Percentiles rank a stretch among this genome's conserved stretches.
These are phyloP conservation scores for Pseudomyrmex dendroicus DNA, from an alignment of 1,140 invertebrate species.

Conservation along the genomic window DNA sequence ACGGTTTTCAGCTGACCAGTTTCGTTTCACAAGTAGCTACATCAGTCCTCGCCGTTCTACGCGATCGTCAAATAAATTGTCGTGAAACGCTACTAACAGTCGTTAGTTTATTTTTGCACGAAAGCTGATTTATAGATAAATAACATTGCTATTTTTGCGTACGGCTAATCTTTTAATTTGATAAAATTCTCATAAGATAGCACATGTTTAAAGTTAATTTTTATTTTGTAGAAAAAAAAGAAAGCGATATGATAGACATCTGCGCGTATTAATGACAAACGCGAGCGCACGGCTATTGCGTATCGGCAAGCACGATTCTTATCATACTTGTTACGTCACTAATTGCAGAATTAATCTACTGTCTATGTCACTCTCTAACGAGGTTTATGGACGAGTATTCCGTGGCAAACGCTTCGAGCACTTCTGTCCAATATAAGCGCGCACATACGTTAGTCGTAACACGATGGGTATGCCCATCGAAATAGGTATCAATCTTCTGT, in stretches of 20 bases:
- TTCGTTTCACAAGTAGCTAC: conserved; percentile 34
- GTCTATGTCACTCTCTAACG: neutral
- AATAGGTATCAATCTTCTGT: conserved; percentile 63
- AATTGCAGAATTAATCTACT: conserved; percentile 17
- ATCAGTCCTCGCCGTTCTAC: conserved; percentile 1
- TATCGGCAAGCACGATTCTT: neutral
- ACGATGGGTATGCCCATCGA: conserved; percentile 31
- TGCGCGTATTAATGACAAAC: neutral
- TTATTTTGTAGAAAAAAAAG: neutral
- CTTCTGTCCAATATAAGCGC: conserved; percentile 28
- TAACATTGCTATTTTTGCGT: too few species aligned
- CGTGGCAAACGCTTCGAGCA: conserved; percentile 20
- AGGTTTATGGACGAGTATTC: conserved; percentile 38
- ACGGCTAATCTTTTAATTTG: neutral
- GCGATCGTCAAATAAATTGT: conserved; percentile 15
- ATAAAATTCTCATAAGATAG: neutral
- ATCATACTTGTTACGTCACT: neutral
- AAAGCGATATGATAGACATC: neutral
- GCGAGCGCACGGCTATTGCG: neutral
- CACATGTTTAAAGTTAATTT: too few species aligned
- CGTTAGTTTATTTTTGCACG: neutral
- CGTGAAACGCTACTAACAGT: neutral
- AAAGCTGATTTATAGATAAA: neutral
- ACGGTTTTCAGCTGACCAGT: conserved; percentile 28
- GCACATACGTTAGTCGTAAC: conserved; percentile 38